phyloP scores from a whole-genome alignment of 2,888 invertebrate genomes.

The Sialis lutaria region DNA sequence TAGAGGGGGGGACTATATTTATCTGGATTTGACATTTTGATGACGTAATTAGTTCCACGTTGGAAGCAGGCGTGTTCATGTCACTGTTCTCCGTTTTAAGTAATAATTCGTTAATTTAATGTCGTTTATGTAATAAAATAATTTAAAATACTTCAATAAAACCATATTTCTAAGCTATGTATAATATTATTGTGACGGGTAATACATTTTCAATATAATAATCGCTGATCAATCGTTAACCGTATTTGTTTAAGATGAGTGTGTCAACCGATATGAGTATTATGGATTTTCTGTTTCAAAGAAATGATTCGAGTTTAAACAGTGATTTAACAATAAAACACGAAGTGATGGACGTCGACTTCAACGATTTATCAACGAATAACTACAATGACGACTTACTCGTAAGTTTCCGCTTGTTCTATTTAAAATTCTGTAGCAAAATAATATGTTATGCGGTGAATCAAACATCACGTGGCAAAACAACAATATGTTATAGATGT shows the following conservation, averaged over 20 bases:
- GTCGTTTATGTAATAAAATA: no score
- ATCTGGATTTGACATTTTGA: slow-evolving; percentile 12
- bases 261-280: slow-evolving; percentile 22
- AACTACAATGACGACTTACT: slow-evolving; percentile 3
- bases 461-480: no score
- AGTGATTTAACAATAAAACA: slow-evolving; percentile 13
- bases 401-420: not conserved
- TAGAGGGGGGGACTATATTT: no score
- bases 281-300: slow-evolving; percentile 23
- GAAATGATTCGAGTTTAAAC: slow-evolving; percentile 21
- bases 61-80: slow-evolving; percentile 20
- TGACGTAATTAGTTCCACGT: slow-evolving; percentile 53
- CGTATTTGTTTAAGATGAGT: slow-evolving; percentile 14
- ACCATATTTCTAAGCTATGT: not conserved
- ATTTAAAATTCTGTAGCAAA: no score
- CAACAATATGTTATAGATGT: no score
- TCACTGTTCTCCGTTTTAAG: not conserved
- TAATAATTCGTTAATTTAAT: no score
- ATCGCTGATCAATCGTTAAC: not conserved
- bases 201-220: slow-evolving; percentile 1
- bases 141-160: not conserved
- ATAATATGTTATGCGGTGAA: no score
- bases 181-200: not conserved
- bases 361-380: not conserved
- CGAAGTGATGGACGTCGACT: slow-evolving; percentile 7